Evolutionary conservation across 2,888 invertebrate genomes (phyloP).

Genomic region (Limnephilus marmoratus): DNA sequence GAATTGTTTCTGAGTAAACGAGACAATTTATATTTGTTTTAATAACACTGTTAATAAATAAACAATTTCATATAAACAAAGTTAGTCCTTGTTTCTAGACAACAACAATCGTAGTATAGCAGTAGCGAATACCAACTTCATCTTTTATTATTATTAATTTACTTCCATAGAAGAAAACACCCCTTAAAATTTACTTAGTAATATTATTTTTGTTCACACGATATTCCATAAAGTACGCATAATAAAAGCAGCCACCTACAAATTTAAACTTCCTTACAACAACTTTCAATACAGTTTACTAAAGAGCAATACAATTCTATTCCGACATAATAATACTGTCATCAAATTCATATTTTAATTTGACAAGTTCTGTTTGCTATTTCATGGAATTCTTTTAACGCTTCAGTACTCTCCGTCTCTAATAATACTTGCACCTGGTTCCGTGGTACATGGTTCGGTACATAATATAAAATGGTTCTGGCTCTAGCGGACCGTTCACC

Average conservation of each 20-base stretch:
- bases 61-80: not conserved
- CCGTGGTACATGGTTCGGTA: not conserved
- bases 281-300: not conserved
- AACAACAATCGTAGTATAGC: not conserved
- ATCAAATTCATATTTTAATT: constrained; percentile 41
- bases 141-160: not conserved
- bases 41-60: not conserved
- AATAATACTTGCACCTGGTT: constrained; percentile 40
- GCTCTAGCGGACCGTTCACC: not conserved
- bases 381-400: constrained; percentile 36
- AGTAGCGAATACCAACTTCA: not conserved
- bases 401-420: constrained; percentile 20
- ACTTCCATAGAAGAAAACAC: not conserved
- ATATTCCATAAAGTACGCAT: not conserved
- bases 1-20: not conserved
- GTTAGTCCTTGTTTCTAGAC: not conserved
- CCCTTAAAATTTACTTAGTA: not conserved
- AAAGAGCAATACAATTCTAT: constrained; percentile 11
- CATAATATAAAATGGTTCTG: not conserved
- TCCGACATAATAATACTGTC: constrained; percentile 1
- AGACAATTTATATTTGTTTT: not conserved
- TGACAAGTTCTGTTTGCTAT: constrained; percentile 9
- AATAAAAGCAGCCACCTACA: not conserved
- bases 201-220: not conserved
- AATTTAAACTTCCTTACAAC: not conserved